phyloP scores from a whole-genome alignment of 2,113 vertebrate genomes.

The Nibea albiflora region DNA sequence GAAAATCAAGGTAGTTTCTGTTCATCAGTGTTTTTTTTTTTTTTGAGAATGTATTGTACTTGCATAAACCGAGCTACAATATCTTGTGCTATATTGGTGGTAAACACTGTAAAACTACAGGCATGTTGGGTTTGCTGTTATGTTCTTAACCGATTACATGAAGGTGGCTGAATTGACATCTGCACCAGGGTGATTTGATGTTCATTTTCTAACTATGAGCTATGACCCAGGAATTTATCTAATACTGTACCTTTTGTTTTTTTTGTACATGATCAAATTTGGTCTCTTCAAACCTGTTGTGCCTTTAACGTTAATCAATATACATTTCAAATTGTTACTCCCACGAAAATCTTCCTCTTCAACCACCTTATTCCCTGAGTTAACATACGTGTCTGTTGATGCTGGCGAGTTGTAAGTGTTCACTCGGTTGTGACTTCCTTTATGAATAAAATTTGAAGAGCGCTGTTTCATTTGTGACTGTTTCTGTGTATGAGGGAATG shows the following conservation, averaged over 20 bases:
- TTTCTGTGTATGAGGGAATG: background rate
- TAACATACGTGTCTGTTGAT: background rate
- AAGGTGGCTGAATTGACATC: background rate
- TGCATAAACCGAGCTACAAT: background rate
- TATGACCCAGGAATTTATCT: background rate
- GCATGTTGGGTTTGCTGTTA: background rate
- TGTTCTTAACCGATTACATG: background rate
- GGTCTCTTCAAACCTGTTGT: slow-evolving; percentile 28
- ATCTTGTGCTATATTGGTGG: background rate
- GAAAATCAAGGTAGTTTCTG: background rate
- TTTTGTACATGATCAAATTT: background rate
- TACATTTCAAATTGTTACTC: background rate
- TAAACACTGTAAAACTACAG: background rate
- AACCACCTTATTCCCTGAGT: background rate
- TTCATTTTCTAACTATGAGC: background rate
- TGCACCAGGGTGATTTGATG: background rate
- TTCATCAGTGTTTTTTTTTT: background rate
- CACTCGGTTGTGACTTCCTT: slow-evolving; percentile 8
- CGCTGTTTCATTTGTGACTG: slow-evolving; percentile 6
- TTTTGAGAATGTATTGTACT: background rate
- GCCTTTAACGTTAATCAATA: slow-evolving; percentile 22
- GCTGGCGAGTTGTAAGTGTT: background rate
- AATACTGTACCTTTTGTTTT: background rate
- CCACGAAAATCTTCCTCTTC: background rate
- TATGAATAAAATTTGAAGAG: slow-evolving; percentile 27